Evolutionary conservation across 2,113 vertebrate species (phyloP), one percentile per base, ranked within the genome.

Genomic region (Tachuris rubrigastra): DNA sequence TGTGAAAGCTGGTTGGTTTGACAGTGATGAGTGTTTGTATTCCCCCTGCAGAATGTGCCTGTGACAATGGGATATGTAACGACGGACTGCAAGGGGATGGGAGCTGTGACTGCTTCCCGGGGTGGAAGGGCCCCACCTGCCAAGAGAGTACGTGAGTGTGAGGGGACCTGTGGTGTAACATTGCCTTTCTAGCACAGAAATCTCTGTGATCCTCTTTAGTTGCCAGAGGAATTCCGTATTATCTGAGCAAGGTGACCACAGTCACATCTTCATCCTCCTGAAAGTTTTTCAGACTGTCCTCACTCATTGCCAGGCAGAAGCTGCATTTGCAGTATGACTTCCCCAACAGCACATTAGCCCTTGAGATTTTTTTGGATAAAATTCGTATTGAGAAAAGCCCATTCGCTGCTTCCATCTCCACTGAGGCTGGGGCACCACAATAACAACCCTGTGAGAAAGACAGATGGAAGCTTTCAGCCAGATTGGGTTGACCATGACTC

Each of bases 101-200:
- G 42, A 98, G 93, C 86, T 99, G 99, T 14, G 22, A 98, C 23
- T 99, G 99, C 93, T 97, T 98, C 20, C 98, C 98, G 49, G 99
- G 99, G 3, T 99, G 99, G 99, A 98, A 96, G 60, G 99, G 99
- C 84, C 76, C 67, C 2, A 97, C 82, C 80, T 99, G 99, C 85
- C 98, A 98, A 76, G 79, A 97, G 84, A 98, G 99, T 99, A 95
- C 95, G 98, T 96, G 73, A 76, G 30, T 30, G 27, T 63, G 68
- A 39, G 9, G 11, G 41, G 12, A 20, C 13, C 8, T 4, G 0
- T 41, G 47, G 11, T 24, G 28, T 21, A 20, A 39, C 8, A 14
- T 1, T 35, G 59, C 77, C 49, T 74, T 78, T 72, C 25, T 65
- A 44, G 28, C 35, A 74, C 55, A 69, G 47, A 71, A 62, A 55